phyloP scores from a whole-genome alignment of 2,113 vertebrate species.

The Mormyrus iriodes region DNA sequence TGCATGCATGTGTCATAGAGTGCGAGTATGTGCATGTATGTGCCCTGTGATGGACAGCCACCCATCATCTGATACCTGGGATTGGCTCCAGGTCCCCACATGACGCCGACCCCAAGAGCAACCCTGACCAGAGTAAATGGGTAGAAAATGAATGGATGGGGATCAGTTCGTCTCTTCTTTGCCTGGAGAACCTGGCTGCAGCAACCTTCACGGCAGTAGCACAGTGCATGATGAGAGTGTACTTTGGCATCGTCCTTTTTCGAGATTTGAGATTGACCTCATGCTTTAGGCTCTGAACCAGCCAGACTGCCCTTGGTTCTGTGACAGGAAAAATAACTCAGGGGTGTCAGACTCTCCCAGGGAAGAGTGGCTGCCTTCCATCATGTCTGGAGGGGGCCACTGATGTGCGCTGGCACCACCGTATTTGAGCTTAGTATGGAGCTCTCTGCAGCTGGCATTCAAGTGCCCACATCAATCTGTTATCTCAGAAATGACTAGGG shows the following conservation, averaged over 20 bases:
- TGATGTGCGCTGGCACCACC: background rate
- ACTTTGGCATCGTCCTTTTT: background rate
- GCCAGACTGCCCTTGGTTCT: background rate
- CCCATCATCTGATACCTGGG: background rate
- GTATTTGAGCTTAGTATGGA: background rate
- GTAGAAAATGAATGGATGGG: background rate
- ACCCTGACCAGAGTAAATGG: background rate
- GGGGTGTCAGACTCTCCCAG: background rate
- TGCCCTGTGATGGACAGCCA: background rate
- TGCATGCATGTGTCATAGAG: background rate
- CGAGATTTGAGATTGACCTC: background rate
- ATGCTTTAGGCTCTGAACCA: background rate
- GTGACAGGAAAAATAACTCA: background rate
- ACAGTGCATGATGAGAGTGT: background rate
- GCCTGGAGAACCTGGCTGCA: background rate
- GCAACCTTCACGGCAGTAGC: background rate
- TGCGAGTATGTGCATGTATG: background rate
- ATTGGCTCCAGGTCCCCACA: background rate
- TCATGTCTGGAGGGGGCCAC: background rate
- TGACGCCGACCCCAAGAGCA: background rate
- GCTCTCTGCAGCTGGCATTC: constrained; percentile 15
- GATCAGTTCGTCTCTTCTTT: background rate
- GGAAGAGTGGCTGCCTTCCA: background rate
- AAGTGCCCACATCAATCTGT: constrained; percentile 28
- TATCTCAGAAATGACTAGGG: background rate